Conservation (phyloP, 2,888 invertebrate genomes). For the Drosophila glabriapex region DNA sequence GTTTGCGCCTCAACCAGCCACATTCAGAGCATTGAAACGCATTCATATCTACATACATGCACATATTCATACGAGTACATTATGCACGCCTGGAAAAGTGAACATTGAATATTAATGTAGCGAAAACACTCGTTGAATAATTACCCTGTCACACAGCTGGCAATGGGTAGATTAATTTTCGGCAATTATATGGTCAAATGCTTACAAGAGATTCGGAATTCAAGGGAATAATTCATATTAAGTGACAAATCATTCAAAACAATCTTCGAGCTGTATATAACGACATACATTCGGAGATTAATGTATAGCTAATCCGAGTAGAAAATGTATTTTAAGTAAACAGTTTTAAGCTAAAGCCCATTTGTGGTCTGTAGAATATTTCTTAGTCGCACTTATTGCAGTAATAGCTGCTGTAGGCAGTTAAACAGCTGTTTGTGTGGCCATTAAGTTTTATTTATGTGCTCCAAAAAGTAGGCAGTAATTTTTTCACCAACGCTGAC, state of each 20-base stretch:
- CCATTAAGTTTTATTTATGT: constrained; percentile 73
- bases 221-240: not conserved
- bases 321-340: not conserved
- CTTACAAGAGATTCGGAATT: not conserved
- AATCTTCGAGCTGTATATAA: not conserved
- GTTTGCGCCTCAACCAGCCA: constrained; percentile 47
- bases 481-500: constrained; percentile 38
- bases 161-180: not conserved
- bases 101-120: constrained; percentile 47
- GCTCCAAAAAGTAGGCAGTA: constrained; percentile 46
- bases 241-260: not conserved
- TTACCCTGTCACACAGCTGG: not conserved
- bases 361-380: constrained; percentile 8
- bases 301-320: not conserved
- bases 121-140: constrained; percentile 4
- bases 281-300: not conserved
- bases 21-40: constrained; percentile 37
- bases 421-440: constrained; percentile 65
- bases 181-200: not conserved
- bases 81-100: constrained; percentile 54
- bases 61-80: constrained; percentile 41
- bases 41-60: constrained; percentile 25
- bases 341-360: not conserved
- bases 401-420: constrained; percentile 17
- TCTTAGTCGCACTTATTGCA: not conserved